Evolutionary conservation across 1,140 invertebrate genomes (phyloP), one percentile per base, ranked within the genome.

Genomic region (Spodoptera litura): DNA sequence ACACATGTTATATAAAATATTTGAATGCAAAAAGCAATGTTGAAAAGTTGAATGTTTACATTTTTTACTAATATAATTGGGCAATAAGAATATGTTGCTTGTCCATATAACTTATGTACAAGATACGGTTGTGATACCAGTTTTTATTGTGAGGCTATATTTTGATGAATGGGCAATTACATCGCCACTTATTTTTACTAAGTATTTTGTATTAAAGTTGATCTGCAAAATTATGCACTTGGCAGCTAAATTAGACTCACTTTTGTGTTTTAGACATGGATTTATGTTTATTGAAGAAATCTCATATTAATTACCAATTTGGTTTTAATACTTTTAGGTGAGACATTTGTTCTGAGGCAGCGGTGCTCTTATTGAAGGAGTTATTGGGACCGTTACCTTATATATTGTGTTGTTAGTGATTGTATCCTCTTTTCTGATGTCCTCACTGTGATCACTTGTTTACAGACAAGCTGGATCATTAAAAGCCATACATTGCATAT

Each of bases 101-200:
- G 49, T 49, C 49, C 51, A 56, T 64, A 55, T 4, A 66, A 64
- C 25, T 20, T 44, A 27, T 78, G 83, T 84, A 85, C 83, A 85
- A 83, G 81, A 72, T 56, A 76, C 53, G 84, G 84, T 85, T 85
- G 84, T 85, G 84, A 85, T 78, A 73, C 62, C 74, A 72, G 62
- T 75, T 80, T 81, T 81, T 80, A 53, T 80, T 79, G 80, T 75
- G 85, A 85, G 83, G 85, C 83, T 87, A 85, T 82, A 75, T 75
- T 62, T 70, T 79, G 49, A 71, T 77, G 73, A 78, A 38, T 77
- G 53, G 53, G 52, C 13, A 75, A 61, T 71, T 71, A 58, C 52
- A 61, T 51, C 38, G 55, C 66, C 55, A 71, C 66, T 56, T 59
- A 59, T 51, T 71, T 61, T 68, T 70, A 59, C 35, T 71, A 71